Evolutionary conservation across 1,140 invertebrate genomes (phyloP).

Genomic region (Ruditapes philippinarum): DNA sequence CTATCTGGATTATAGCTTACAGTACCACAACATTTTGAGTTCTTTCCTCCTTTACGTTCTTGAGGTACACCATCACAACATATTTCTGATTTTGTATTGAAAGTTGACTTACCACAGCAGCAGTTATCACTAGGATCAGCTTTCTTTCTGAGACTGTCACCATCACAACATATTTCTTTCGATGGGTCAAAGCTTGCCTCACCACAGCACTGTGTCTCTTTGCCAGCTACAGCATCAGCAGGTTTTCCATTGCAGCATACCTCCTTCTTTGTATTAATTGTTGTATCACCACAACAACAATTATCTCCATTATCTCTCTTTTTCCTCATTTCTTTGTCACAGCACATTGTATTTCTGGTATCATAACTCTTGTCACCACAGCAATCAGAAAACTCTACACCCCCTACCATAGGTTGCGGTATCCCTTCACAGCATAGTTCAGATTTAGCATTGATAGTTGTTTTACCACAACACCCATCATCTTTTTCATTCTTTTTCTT

Average conservation of each 20-base stretch:
- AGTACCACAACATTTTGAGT: slow-evolving; percentile 46
- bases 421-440: slow-evolving; percentile 60
- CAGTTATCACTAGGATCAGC: slow-evolving; percentile 50
- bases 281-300: slow-evolving; percentile 63
- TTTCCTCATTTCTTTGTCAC: slow-evolving; percentile 28
- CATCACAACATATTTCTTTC: slow-evolving; percentile 58
- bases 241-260: slow-evolving; percentile 63
- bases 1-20: slow-evolving; percentile 52
- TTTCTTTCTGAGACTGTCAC: slow-evolving; percentile 37
- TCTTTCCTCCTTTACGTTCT: slow-evolving; percentile 59
- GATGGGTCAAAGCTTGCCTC: slow-evolving; percentile 44
- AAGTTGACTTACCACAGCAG: slow-evolving; percentile 62
- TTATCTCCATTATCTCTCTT: slow-evolving; percentile 51
- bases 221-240: slow-evolving; percentile 48
- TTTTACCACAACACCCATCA: slow-evolving; percentile 63
- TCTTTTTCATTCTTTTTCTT: slow-evolving; percentile 48
- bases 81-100: slow-evolving; percentile 56
- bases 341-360: slow-evolving; percentile 46
- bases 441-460: slow-evolving; percentile 50
- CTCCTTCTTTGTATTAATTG: slow-evolving; percentile 51
- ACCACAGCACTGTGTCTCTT: slow-evolving; percentile 62
- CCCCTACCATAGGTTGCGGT: slow-evolving; percentile 43
- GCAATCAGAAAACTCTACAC: slow-evolving; percentile 45
- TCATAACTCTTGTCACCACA: slow-evolving; percentile 51
- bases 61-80: slow-evolving; percentile 61